These are phyloP conservation scores for Salvator merianae DNA, from an alignment of 2,113 vertebrate genomes.

Conservation along the genomic window DNA sequence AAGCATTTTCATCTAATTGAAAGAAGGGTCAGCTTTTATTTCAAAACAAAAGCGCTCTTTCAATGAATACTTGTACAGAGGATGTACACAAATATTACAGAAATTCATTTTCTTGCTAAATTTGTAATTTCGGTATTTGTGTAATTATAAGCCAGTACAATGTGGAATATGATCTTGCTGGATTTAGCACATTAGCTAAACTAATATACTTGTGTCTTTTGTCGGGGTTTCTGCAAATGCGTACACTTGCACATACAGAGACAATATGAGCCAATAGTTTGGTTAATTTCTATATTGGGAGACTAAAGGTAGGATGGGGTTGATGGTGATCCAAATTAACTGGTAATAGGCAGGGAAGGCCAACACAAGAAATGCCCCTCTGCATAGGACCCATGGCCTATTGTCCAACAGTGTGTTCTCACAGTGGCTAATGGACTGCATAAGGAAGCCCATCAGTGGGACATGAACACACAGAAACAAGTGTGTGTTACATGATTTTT, in stretches of 20 bases:
- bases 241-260: background rate
- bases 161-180: background rate
- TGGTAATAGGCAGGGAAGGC: rapidly evolving
- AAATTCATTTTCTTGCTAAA: conserved; percentile 42
- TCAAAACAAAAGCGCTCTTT: conserved; percentile 43
- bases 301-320: background rate
- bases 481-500: rapidly evolving
- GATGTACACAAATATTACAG: conserved; percentile 21
- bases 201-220: background rate
- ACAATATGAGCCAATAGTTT: background rate
- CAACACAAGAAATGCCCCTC: background rate
- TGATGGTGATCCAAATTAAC: background rate
- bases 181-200: background rate
- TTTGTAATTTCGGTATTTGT: conserved; percentile 49
- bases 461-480: no score
- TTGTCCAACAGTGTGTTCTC: no score
- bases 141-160: background rate
- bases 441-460: no score
- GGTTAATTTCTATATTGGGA: background rate
- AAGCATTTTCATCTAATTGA: conserved; percentile 7
- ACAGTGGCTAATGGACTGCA: no score
- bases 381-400: no score
- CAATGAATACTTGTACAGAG: background rate
- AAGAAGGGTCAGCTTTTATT: conserved; percentile 38
- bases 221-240: conserved; percentile 11